phyloP scores from a whole-genome alignment of 1,140 invertebrate species.

The Pogonomyrmex californicus region DNA sequence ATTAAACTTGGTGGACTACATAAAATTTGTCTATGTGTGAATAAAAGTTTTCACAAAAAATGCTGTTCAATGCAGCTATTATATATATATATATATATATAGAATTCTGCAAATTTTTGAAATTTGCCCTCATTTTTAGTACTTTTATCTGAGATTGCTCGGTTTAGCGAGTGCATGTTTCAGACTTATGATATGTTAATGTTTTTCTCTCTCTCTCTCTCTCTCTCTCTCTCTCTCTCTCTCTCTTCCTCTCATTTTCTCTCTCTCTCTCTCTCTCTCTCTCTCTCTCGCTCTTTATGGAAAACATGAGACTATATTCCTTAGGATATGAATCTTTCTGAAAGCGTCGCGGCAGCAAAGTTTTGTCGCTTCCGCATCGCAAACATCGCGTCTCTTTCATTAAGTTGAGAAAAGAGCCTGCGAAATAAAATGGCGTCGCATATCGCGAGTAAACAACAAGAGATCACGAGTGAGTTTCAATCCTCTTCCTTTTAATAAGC shows the following conservation, averaged over 20 bases:
- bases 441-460: slow-evolving; percentile 44
- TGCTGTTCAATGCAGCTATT: background rate
- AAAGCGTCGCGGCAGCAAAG: slow-evolving; percentile 47
- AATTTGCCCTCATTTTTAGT: slow-evolving; percentile 35
- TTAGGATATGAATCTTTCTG: slow-evolving; percentile 60
- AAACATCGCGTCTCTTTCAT: slow-evolving; percentile 59
- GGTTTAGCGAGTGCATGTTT: slow-evolving; percentile 30
- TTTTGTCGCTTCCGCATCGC: slow-evolving; percentile 53
- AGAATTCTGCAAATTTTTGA: slow-evolving; percentile 17
- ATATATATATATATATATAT: background rate
- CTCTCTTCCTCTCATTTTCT: background rate
- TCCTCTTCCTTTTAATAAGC: slow-evolving; percentile 42
- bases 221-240: background rate
- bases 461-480: slow-evolving; percentile 33
- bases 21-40: background rate
- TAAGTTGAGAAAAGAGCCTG: slow-evolving; percentile 51
- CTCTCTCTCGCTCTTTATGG: background rate
- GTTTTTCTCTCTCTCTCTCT: background rate
- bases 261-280: background rate
- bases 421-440: slow-evolving; percentile 52
- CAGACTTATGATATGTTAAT: slow-evolving; percentile 47
- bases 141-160: slow-evolving; percentile 52
- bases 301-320: slow-evolving; percentile 34
- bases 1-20: background rate
- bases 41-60: slow-evolving; percentile 8